Evolutionary conservation across 2,797 vertebrate species (phyloP).

Genomic region (Manis javanica): DNA sequence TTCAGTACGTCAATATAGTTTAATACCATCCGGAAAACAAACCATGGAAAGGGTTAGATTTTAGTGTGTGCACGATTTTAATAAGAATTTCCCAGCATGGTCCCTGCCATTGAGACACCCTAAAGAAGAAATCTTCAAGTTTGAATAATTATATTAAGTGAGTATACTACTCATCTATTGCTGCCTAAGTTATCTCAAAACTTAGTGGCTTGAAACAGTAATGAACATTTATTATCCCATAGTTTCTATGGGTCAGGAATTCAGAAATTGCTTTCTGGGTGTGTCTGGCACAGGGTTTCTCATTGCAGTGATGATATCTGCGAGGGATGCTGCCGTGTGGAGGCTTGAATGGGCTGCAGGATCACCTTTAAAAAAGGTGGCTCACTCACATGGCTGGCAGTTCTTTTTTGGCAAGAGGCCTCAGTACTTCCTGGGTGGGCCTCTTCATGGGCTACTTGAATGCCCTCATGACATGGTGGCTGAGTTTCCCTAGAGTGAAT

Average conservation of each 20-base stretch:
- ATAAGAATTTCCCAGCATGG: neutral
- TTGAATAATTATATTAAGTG: conserved; percentile 24
- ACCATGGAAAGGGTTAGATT: neutral
- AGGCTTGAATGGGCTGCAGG: neutral
- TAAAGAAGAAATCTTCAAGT: conserved; percentile 29
- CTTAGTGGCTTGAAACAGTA: neutral
- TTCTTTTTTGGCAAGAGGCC: neutral
- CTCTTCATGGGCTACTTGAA: neutral
- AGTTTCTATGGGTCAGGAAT: neutral
- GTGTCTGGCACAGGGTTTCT: neutral
- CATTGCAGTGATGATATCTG: neutral
- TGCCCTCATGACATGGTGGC: neutral
- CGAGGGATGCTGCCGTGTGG: neutral
- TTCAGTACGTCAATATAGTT: neutral
- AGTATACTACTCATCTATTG: neutral
- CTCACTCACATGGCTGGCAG: neutral
- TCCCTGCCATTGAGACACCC: neutral
- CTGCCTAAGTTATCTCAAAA: neutral
- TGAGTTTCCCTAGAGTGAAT: neutral
- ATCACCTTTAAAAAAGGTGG: neutral
- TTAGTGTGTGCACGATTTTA: neutral
- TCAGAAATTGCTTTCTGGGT: conserved; percentile 17
- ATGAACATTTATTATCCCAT: neutral
- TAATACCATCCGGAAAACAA: neutral
- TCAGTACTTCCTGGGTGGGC: neutral